These are phyloP conservation scores for Brenthis hecate DNA, from an alignment of 2,888 invertebrate genomes.

Conservation along the genomic window DNA sequence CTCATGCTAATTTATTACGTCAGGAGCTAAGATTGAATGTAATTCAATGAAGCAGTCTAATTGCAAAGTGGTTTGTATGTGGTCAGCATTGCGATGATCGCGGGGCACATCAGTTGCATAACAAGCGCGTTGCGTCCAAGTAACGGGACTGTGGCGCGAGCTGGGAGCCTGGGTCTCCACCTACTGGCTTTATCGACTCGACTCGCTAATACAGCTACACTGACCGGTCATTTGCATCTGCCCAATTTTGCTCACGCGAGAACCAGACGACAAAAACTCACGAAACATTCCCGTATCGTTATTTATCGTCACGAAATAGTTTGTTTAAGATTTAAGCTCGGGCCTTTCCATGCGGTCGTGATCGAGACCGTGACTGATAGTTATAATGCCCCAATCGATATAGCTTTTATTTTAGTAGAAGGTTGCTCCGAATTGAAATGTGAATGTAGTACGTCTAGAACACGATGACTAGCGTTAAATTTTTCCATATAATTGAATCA, in stretches of 20 bases:
- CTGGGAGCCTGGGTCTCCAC: constrained; percentile 46
- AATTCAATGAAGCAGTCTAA: constrained; percentile 23
- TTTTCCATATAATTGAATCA: constrained; percentile 55
- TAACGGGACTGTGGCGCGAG: constrained; percentile 68
- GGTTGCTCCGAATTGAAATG: constrained; percentile 30
- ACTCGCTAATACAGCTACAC: constrained; percentile 52
- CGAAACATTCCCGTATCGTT: constrained; percentile 60
- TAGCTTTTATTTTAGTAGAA: constrained; percentile 33
- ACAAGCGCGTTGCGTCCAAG: constrained; percentile 69
- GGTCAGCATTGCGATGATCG: constrained; percentile 38
- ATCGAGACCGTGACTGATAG: constrained; percentile 68
- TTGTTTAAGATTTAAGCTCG: constrained; percentile 43
- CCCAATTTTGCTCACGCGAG: constrained; percentile 50
- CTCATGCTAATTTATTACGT: constrained; percentile 2
- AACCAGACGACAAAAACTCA: constrained; percentile 50
- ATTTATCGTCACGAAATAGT: constrained; percentile 62
- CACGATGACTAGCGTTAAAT: constrained; percentile 41
- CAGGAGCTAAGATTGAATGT: constrained; percentile 7
- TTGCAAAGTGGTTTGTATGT: constrained; percentile 28
- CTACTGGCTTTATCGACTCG: constrained; percentile 48
- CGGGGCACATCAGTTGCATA: constrained; percentile 73
- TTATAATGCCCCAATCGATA: constrained; percentile 58
- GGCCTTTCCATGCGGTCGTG: constrained; percentile 49
- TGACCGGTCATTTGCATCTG: constrained; percentile 57
- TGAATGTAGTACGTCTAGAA: constrained; percentile 32